Percentiles rank a stretch among this genome's conserved stretches.
Evolutionary conservation across 2,888 invertebrate genomes (phyloP).

Genomic region (Eristalinus aeneus): DNA sequence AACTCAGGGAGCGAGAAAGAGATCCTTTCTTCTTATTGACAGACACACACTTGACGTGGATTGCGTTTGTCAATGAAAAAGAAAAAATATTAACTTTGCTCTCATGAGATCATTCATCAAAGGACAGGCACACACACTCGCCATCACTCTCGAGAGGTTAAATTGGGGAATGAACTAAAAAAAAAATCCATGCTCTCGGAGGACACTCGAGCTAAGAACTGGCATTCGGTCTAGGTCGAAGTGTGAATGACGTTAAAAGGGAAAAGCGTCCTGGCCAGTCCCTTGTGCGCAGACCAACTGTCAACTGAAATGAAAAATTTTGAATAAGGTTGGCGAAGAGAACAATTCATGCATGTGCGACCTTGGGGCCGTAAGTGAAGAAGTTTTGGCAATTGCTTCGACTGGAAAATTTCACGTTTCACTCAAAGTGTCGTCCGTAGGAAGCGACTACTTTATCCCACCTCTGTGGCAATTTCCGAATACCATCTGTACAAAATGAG

Average conservation of each 20-base stretch:
- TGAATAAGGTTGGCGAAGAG: neutral
- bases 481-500: too few relatives aligned
- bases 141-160: conserved; percentile 7
- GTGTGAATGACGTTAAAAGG: conserved; percentile 38
- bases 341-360: neutral
- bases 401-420: too few relatives aligned
- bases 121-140: conserved; percentile 13
- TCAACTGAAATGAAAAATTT: neutral
- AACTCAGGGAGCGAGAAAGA: conserved; percentile 4
- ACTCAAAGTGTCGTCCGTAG: too few relatives aligned
- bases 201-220: conserved; percentile 45
- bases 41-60: conserved; percentile 25
- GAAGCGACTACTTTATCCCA: too few relatives aligned
- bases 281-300: conserved; percentile 4
- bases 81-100: conserved; percentile 56
- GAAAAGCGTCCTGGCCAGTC: conserved; percentile 28
- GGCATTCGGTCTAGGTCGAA: conserved; percentile 23
- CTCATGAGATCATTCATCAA: conserved; percentile 57
- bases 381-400: too few relatives aligned
- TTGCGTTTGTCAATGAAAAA: conserved; percentile 24
- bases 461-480: too few relatives aligned
- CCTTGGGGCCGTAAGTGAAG: too few relatives aligned
- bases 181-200: conserved; percentile 19
- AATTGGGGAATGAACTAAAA: conserved; percentile 20
- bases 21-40: conserved; percentile 10